phyloP scores from a whole-genome alignment of 2,797 vertebrate species.

The Melanotaenia pygmaea region DNA sequence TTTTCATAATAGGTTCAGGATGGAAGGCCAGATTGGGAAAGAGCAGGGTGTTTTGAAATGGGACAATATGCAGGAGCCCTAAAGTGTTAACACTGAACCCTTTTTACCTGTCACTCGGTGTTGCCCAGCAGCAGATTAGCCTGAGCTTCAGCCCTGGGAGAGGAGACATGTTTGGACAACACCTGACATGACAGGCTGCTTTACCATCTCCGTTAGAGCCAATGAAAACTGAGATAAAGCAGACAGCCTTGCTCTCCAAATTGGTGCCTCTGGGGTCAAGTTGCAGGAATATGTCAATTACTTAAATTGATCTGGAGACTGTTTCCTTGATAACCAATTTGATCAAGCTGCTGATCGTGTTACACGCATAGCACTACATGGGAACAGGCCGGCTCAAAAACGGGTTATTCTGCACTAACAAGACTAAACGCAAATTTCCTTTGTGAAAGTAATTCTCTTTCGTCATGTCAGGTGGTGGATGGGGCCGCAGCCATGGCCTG shows the following conservation, averaged over 20 bases:
- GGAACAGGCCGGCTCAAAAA: constrained; percentile 71
- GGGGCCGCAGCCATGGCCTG: constrained; percentile 81
- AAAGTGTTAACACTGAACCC: constrained; percentile 54
- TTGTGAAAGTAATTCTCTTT: constrained; percentile 72
- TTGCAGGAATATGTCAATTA: constrained; percentile 99
- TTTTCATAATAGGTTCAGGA: constrained; percentile 19
- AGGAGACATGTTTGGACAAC: constrained; percentile 71
- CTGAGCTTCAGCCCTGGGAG: constrained; percentile 28
- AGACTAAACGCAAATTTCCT: constrained; percentile 79
- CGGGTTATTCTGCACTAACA: constrained; percentile 85
- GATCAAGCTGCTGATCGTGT: constrained; percentile 92
- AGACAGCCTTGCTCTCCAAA: constrained; percentile 86
- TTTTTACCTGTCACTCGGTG: constrained; percentile 66
- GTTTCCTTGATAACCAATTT: constrained; percentile 98
- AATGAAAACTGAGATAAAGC: constrained; percentile 94
- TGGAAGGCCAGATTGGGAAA: constrained; percentile 28
- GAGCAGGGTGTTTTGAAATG: constrained; percentile 28
- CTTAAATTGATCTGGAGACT: constrained; percentile 98
- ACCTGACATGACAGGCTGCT: constrained; percentile 84
- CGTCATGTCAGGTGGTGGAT: constrained; percentile 77
- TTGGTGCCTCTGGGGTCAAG: constrained; percentile 92
- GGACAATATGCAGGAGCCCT: constrained; percentile 51
- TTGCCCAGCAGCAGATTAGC: constrained; percentile 58
- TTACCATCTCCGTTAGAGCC: constrained; percentile 92
- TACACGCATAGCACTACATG: constrained; percentile 77